Evolutionary conservation across 2,113 vertebrate species (phyloP), one percentile per base, ranked within the genome.

Genomic region (Scolopax mira): DNA sequence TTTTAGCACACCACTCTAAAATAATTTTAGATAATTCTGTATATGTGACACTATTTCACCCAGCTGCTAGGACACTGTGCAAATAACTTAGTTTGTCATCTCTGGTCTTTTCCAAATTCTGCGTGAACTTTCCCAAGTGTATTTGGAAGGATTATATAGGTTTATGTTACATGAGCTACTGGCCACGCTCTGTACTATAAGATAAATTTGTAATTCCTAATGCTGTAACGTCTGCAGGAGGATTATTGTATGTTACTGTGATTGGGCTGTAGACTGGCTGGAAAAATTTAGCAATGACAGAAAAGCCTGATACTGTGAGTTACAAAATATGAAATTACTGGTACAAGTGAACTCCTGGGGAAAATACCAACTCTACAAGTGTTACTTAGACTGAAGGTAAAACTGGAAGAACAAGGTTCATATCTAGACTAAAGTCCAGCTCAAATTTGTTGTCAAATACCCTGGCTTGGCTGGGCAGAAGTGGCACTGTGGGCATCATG

Each of bases 241-340:
- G 92, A 94, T 96, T 95, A 92, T 28, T 73, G 49, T 62, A 31
- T 88, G 69, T 69, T 95, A 77, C 88, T 90, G 89, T 93, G 85
- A 91, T 86, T 93, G 84, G 80, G 67, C 71, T 64, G 18, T 64
- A 49, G 9, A 31, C 62, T 52, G 60, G 42, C 54, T 92, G 79
- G n/a, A 69, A 66, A 72, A 88, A 48, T 15, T 65, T 9, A 90
- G 92, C 84, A 75, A 52, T 67, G 12, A 46, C 66, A 25, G 41
- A 89, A 81, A 14, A 92, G 28, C 37, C 52, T 78, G 74, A 70
- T 51, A 27, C 4, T 41, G 31, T 66, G 79, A 67, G 65, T 81
- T 86, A 70, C 9, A 57, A 83, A 85, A 86, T 25, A 27, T 2
- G 6, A 62, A 71, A 51, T 83, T 61, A 66, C 3, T 24, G 19